Conservation (phyloP, 2,797 vertebrate species). For the Peromyscus melanophrys region DNA sequence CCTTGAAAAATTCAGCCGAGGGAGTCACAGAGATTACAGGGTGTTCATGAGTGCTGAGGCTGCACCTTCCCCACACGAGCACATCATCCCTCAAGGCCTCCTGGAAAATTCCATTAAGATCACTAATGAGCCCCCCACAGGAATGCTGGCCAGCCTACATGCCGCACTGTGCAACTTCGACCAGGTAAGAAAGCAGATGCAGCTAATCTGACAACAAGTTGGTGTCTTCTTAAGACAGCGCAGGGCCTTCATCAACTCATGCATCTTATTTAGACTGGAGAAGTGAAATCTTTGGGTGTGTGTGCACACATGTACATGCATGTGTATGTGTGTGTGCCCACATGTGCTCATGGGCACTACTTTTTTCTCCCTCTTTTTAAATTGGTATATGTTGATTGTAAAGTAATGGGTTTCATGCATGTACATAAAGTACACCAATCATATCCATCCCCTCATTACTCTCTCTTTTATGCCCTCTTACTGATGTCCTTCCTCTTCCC, state of each 20-base stretch:
- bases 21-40: constrained; percentile 89
- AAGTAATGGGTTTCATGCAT: not conserved
- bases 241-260: not conserved
- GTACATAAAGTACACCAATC: not conserved
- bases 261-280: not conserved
- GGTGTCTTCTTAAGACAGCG: not conserved
- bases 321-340: not conserved
- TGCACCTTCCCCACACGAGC: constrained; percentile 88
- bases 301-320: fast-evolving
- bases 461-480: not conserved
- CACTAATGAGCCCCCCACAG: constrained; percentile 92
- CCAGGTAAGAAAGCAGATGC: constrained; percentile 88
- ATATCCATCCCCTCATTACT: too few species aligned
- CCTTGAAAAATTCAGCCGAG: constrained; percentile 87
- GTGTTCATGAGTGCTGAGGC: constrained; percentile 93
- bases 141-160: constrained; percentile 92
- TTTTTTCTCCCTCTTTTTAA: not conserved
- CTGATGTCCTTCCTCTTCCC: not conserved
- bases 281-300: not conserved
- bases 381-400: not conserved
- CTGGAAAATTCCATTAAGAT: constrained; percentile 94
- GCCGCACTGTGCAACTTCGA: constrained; percentile 92
- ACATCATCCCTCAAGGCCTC: constrained; percentile 92
- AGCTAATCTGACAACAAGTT: not conserved
- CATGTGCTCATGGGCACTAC: not conserved